Evolutionary conservation across 1,140 invertebrate genomes (phyloP).

Genomic region (Lordiphosa stackelbergi): DNA sequence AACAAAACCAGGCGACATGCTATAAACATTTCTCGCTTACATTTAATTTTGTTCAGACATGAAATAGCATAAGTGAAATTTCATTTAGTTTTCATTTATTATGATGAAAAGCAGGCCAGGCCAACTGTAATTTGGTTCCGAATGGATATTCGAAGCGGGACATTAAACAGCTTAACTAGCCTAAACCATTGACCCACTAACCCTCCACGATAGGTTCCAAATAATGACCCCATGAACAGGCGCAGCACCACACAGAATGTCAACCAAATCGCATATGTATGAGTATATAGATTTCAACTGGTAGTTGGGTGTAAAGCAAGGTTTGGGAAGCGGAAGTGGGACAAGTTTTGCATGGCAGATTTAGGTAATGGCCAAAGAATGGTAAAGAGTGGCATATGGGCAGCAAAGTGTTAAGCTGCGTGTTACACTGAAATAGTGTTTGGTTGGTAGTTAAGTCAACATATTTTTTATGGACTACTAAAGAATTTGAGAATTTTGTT

Average conservation of each 20-base stretch:
- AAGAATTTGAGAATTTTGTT: neutral
- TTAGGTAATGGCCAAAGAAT: neutral
- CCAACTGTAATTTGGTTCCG: constrained; percentile 50
- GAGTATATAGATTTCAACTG: constrained; percentile 36
- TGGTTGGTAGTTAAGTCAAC: neutral
- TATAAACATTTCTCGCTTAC: constrained; percentile 57
- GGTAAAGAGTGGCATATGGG: constrained; percentile 4
- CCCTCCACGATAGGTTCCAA: constrained; percentile 46
- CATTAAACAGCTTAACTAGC: constrained; percentile 47
- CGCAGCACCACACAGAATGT: constrained; percentile 37
- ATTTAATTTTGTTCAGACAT: constrained; percentile 68
- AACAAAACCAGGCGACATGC: constrained; percentile 46
- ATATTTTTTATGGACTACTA: neutral
- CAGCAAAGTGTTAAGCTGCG: constrained; percentile 38
- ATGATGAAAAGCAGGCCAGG: constrained; percentile 43
- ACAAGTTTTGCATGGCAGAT: constrained; percentile 28
- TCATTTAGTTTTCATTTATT: constrained; percentile 72
- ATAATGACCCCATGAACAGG: constrained; percentile 56
- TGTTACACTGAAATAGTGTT: neutral
- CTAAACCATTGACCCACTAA: constrained; percentile 72
- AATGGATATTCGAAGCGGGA: constrained; percentile 23
- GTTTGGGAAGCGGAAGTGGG: constrained; percentile 45
- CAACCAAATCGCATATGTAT: constrained; percentile 59
- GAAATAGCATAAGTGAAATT: constrained; percentile 67
- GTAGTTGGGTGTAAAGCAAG: constrained; percentile 6